phyloP scores from a whole-genome alignment of 2,113 vertebrate genomes.

The Saguinus midas region DNA sequence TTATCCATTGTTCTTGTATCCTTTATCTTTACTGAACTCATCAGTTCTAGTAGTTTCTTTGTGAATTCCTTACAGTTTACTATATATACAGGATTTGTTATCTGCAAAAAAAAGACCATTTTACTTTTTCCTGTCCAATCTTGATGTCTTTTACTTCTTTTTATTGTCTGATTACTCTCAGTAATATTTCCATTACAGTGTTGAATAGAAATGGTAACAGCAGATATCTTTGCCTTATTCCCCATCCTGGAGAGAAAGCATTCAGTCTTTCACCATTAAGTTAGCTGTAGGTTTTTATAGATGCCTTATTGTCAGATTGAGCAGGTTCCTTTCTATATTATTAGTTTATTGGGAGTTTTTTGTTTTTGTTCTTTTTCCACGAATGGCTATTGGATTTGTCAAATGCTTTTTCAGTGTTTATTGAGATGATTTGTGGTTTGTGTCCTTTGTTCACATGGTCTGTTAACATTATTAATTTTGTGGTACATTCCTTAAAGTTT shows the following conservation, averaged over 20 bases:
- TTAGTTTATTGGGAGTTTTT: background rate
- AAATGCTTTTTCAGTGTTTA: background rate
- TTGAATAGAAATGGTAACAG: background rate
- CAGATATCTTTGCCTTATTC: background rate
- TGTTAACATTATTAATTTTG: background rate
- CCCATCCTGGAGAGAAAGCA: background rate
- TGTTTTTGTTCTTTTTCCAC: background rate
- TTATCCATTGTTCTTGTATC: background rate
- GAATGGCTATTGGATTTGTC: background rate
- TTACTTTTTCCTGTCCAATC: background rate
- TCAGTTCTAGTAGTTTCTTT: background rate
- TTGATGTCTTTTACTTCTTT: background rate
- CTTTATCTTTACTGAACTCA: background rate
- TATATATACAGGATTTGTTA: background rate
- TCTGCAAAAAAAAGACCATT: constrained; percentile 7
- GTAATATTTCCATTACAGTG: background rate
- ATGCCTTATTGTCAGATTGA: background rate
- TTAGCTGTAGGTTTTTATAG: background rate
- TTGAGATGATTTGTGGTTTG: background rate
- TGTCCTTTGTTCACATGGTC: background rate
- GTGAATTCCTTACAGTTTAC: background rate
- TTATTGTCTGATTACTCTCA: background rate
- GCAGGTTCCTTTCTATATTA: background rate
- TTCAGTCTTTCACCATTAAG: background rate
- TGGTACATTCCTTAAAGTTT: background rate